Evolutionary conservation across 2,888 invertebrate genomes (phyloP).

Genomic region (Pachliopta kotzebuea): DNA sequence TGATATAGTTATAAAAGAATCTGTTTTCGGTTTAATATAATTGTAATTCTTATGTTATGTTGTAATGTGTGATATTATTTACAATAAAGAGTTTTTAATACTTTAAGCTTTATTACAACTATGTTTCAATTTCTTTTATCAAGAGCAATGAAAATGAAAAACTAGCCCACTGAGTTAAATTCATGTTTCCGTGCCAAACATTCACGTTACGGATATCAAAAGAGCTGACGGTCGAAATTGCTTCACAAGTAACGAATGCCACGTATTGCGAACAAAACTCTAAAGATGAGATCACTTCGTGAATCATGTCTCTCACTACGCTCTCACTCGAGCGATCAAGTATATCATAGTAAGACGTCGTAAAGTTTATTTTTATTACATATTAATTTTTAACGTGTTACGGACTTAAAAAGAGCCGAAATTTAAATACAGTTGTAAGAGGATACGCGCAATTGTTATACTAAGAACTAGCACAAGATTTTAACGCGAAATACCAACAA

Average conservation of each 20-base stretch:
- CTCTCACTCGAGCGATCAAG: conserved; percentile 4
- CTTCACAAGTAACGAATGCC: conserved; percentile 24
- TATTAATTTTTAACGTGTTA: conserved; percentile 15
- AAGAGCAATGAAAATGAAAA: conserved; percentile 6
- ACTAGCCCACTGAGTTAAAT: conserved; percentile 5
- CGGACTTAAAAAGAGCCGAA: conserved; percentile 21
- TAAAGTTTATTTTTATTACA: conserved; percentile 18
- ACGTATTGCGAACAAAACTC: conserved; percentile 23
- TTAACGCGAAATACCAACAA: conserved; percentile 13
- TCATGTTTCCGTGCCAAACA: conserved; percentile 22
- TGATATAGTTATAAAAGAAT: no score
- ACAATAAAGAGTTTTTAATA: no score
- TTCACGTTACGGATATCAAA: conserved; percentile 25
- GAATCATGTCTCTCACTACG: conserved; percentile 26
- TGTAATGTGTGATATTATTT: no score
- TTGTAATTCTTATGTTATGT: no score
- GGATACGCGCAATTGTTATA: conserved; percentile 12
- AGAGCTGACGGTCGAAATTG: conserved; percentile 22
- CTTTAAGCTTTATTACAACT: no score
- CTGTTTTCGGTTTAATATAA: no score
- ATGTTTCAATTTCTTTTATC: no score
- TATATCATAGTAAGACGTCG: conserved; percentile 16
- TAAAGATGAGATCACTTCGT: conserved; percentile 26
- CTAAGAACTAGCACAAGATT: conserved; percentile 6
- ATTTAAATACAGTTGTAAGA: conserved; percentile 2